Evolutionary conservation across 2,797 vertebrate species (phyloP).

Genomic region (Tapirus indicus): DNA sequence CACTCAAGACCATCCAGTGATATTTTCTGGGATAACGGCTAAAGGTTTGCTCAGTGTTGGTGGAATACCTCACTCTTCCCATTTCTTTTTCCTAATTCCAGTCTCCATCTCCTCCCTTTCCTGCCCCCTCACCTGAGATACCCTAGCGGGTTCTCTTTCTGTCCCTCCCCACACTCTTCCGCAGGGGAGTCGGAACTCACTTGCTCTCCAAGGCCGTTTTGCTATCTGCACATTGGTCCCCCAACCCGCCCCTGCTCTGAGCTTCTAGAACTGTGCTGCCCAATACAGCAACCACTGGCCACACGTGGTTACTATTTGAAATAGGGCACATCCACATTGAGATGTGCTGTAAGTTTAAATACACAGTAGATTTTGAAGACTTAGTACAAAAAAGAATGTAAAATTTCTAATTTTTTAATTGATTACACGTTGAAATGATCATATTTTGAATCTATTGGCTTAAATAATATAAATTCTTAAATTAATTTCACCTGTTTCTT

Average conservation of each 20-base stretch:
- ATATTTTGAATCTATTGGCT: background rate
- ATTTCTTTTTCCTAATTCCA: background rate
- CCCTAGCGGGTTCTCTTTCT: background rate
- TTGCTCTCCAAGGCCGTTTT: background rate
- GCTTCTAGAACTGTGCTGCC: background rate
- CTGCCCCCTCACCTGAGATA: rapidly evolving
- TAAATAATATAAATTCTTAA: constrained; percentile 19
- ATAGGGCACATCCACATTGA: background rate
- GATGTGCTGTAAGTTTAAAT: background rate
- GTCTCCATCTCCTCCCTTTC: background rate
- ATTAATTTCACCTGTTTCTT: background rate
- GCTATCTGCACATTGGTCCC: background rate
- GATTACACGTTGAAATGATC: background rate
- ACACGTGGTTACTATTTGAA: background rate
- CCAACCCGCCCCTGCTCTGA: background rate
- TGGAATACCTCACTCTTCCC: background rate
- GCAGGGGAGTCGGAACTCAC: background rate
- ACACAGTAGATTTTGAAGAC: background rate
- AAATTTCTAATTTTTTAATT: background rate
- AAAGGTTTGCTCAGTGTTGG: background rate
- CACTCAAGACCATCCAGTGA: too few species aligned
- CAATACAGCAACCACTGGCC: background rate
- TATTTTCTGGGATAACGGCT: background rate
- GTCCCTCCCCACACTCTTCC: background rate
- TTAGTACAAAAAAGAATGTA: background rate